Percentiles rank a stretch among this genome's conserved stretches.
phyloP scores from a whole-genome alignment of 2,797 vertebrate genomes.

The Rallus crepitans region DNA sequence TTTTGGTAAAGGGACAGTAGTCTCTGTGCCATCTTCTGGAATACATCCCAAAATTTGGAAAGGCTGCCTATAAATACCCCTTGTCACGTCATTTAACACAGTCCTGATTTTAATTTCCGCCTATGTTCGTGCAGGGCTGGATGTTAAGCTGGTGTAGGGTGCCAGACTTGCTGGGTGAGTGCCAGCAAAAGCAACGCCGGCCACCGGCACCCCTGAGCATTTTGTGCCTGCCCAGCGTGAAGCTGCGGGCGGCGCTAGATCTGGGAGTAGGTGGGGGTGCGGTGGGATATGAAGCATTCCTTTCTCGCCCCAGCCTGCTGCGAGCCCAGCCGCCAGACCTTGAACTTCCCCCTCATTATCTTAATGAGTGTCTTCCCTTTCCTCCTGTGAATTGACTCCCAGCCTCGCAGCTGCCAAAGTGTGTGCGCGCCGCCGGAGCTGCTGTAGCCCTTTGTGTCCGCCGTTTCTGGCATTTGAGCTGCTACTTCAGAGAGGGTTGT shows the following conservation, averaged over 20 bases:
- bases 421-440: rapidly evolving
- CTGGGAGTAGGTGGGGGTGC: background rate
- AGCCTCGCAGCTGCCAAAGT: background rate
- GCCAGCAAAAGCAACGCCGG: constrained; percentile 24
- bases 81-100: rapidly evolving
- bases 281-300: constrained; percentile 22
- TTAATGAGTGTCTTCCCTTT: constrained; percentile 41
- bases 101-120: background rate
- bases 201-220: rapidly evolving
- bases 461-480: background rate
- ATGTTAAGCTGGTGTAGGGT: background rate
- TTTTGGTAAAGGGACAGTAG: background rate
- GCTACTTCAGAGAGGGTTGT: background rate
- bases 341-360: background rate
- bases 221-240: background rate
- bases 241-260: background rate
- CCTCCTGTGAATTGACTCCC: background rate
- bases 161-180: background rate
- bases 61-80: background rate
- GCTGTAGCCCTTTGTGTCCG: background rate
- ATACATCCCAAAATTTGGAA: background rate
- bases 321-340: background rate
- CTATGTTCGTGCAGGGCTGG: rapidly evolving
- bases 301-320: background rate
- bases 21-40: background rate